Percentiles rank a stretch among this genome's conserved stretches.
These are phyloP conservation scores for Koerneria pararmatus DNA, from an alignment of 2,888 invertebrate species.

Conservation along the genomic window DNA sequence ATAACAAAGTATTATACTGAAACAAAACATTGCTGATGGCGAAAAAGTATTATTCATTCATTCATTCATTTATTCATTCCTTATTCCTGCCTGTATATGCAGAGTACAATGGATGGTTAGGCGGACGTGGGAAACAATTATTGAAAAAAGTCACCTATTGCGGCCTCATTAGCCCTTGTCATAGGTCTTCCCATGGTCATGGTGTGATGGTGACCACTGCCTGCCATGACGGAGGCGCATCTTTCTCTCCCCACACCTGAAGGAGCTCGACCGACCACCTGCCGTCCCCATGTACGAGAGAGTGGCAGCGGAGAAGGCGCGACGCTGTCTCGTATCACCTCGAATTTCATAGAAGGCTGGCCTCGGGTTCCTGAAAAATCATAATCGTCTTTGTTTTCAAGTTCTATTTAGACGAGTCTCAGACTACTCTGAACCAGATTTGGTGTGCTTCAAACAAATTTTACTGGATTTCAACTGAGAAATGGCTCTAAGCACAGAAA, in stretches of 20 bases:
- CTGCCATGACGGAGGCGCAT: neutral
- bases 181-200: conserved; percentile 23
- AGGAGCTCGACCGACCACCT: conserved; percentile 13
- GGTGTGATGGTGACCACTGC: too few relatives aligned
- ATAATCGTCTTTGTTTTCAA: too few relatives aligned
- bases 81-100: conserved; percentile 1
- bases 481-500: too few relatives aligned
- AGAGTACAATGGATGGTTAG: neutral
- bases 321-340: conserved; percentile 2
- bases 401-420: too few relatives aligned
- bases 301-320: neutral
- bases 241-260: conserved; percentile 3
- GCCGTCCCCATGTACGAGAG: conserved; percentile 21
- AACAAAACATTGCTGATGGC: too few relatives aligned
- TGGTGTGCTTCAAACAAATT: too few relatives aligned
- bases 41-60: too few relatives aligned
- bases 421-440: too few relatives aligned
- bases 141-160: conserved; percentile 6
- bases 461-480: too few relatives aligned
- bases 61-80: too few relatives aligned
- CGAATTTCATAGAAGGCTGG: conserved; percentile 20
- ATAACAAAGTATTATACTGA: too few relatives aligned
- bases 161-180: conserved; percentile 16
- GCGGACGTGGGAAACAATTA: neutral
- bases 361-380: too few relatives aligned